Evolutionary conservation across 2,113 vertebrate species (phyloP).

Genomic region (Bujurquina vittata): DNA sequence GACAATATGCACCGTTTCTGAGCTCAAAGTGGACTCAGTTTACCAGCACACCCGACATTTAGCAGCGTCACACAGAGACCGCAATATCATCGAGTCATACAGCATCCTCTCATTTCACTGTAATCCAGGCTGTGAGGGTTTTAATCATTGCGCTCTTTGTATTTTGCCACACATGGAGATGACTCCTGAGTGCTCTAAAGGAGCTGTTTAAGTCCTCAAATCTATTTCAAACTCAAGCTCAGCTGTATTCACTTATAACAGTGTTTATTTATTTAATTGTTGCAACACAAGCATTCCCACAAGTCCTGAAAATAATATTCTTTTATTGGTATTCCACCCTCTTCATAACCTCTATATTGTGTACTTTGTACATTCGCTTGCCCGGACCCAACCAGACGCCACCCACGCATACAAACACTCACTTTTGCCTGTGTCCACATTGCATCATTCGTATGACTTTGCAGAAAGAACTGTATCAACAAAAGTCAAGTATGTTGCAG

Average conservation of each 20-base stretch:
- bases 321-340: slow-evolving; percentile 5
- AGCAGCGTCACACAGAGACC: slow-evolving; percentile 25
- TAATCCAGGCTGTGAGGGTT: slow-evolving; percentile 15
- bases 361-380: slow-evolving; percentile 25
- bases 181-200: background rate
- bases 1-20: background rate
- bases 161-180: slow-evolving; percentile 26
- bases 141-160: slow-evolving; percentile 22
- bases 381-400: slow-evolving; percentile 7
- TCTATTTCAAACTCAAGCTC: slow-evolving; percentile 3
- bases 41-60: slow-evolving; percentile 24
- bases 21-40: background rate
- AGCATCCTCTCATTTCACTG: slow-evolving; percentile 34
- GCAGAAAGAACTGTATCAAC: slow-evolving; percentile 25
- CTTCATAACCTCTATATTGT: slow-evolving; percentile 32
- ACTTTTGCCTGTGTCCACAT: slow-evolving; percentile 39
- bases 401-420: slow-evolving; percentile 28
- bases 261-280: slow-evolving; percentile 43
- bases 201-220: background rate
- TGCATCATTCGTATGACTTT: slow-evolving; percentile 37
- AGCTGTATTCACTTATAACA: background rate
- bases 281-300: slow-evolving; percentile 21
- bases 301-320: slow-evolving; percentile 44
- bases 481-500: background rate
- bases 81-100: slow-evolving; percentile 17